Percentiles rank a stretch among this genome's conserved stretches.
Conservation (phyloP, 2,113 vertebrate species). For the Cebus imitator region DNA sequence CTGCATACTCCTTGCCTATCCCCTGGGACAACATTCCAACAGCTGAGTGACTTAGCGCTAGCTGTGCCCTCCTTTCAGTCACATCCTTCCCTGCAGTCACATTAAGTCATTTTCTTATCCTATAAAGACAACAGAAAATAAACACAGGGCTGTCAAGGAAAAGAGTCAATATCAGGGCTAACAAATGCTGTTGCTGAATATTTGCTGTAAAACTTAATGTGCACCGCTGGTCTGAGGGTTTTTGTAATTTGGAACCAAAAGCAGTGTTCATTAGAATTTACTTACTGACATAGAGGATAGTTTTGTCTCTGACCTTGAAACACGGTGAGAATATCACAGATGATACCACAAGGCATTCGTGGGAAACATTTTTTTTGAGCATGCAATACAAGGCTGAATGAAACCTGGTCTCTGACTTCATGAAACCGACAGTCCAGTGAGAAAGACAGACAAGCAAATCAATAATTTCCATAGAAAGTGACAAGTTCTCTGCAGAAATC, state of each 20-base stretch:
- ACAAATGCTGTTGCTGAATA: neutral
- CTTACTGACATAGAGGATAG: neutral
- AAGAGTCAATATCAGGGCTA: neutral
- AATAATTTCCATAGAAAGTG: neutral
- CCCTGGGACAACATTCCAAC: neutral
- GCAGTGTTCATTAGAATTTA: neutral
- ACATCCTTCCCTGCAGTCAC: neutral
- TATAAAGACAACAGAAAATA: neutral
- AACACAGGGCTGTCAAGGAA: neutral
- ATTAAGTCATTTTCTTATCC: neutral
- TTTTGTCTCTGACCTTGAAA: neutral
- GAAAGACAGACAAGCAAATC: neutral
- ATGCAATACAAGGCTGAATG: neutral
- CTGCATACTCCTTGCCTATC: neutral
- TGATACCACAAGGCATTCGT: neutral
- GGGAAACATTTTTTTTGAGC: neutral
- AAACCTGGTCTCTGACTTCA: neutral
- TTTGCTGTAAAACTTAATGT: neutral
- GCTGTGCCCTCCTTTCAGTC: neutral
- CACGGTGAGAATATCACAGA: neutral
- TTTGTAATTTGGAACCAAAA: neutral
- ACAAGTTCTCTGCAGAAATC: neutral
- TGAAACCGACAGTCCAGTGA: neutral
- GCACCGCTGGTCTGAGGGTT: neutral
- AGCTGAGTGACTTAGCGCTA: neutral